A percentile compares a stretch with the other conserved stretches of the same genome.
Conservation (phyloP, 2,888 invertebrate species). For the Pristionchus entomophagus region DNA sequence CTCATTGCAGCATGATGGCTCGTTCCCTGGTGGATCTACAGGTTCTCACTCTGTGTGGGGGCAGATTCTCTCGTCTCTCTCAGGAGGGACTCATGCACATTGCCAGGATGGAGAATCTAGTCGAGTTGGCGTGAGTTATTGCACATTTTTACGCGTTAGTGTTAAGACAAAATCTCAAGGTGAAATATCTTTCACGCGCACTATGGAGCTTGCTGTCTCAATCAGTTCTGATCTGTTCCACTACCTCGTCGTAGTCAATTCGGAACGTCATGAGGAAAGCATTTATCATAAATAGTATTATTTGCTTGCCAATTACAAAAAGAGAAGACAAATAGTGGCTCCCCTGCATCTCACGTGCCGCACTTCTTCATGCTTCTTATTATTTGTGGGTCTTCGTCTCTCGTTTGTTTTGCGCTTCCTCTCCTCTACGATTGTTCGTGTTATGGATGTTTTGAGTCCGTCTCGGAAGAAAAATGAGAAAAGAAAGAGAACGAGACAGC, state of each 20-base stretch:
- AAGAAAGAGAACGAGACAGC: neutral
- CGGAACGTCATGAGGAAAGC: too few relatives aligned
- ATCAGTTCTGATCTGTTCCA: too few relatives aligned
- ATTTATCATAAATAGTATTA: too few relatives aligned
- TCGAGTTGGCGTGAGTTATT: constrained; percentile 63
- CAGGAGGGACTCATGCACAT: constrained; percentile 59
- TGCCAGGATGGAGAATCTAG: constrained; percentile 58
- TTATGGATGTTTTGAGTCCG: constrained; percentile 1
- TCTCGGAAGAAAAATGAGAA: neutral
- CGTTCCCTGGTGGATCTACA: constrained; percentile 67
- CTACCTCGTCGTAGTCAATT: too few relatives aligned
- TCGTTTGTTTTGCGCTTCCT: neutral
- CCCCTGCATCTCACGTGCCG: too few relatives aligned
- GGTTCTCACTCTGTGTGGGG: constrained; percentile 67
- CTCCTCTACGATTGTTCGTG: neutral
- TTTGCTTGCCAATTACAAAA: too few relatives aligned
- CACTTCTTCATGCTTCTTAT: neutral
- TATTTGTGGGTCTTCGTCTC: neutral
- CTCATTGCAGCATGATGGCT: constrained; percentile 67
- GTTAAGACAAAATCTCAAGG: too few relatives aligned
- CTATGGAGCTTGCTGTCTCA: too few relatives aligned
- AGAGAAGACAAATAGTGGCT: too few relatives aligned
- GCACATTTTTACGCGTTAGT: too few relatives aligned
- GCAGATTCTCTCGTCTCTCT: constrained; percentile 57
- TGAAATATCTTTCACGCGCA: too few relatives aligned